These are phyloP conservation scores for Entomobrya multifasciata DNA, from an alignment of 2,888 invertebrate genomes.

Conservation along the genomic window DNA sequence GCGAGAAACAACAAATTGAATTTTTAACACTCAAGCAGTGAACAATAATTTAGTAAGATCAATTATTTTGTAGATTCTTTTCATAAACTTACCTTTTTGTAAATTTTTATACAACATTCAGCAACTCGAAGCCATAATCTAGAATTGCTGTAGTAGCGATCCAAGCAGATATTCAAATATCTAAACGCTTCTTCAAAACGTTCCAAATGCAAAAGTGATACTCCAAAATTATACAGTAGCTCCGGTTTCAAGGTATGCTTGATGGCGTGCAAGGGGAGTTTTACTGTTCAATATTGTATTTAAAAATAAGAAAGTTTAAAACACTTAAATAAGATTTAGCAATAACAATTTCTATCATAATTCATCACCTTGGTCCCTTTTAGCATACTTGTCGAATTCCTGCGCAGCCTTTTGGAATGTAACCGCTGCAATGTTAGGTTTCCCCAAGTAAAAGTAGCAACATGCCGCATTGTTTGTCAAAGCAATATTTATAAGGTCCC, in stretches of 20 bases:
- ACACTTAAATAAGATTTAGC: no score
- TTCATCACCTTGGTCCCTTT: conserved; percentile 57
- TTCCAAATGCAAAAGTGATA: conserved; percentile 90
- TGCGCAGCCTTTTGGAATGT: conserved; percentile 90
- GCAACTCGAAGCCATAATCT: conserved; percentile 95
- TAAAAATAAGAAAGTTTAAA: no score
- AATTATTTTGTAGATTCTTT: background rate
- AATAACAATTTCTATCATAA: no score
- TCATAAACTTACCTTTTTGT: conserved; percentile 85
- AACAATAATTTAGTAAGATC: no score
- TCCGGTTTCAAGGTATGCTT: conserved; percentile 85
- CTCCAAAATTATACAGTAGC: conserved; percentile 90
- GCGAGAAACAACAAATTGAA: background rate
- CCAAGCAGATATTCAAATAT: conserved; percentile 84
- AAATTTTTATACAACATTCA: conserved; percentile 92
- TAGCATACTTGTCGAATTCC: conserved; percentile 84
- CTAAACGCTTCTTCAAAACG: conserved; percentile 93
- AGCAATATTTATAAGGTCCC: conserved; percentile 85
- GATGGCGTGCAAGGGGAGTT: conserved; percentile 85
- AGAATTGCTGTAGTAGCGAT: conserved; percentile 93
- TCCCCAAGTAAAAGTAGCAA: conserved; percentile 89
- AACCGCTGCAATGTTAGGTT: conserved; percentile 89
- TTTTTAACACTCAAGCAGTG: no score
- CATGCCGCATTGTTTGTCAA: conserved; percentile 92
- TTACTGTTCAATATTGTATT: no score